Evolutionary conservation across 2,113 vertebrate genomes (phyloP).

Genomic region (Elephantulus edwardii): DNA sequence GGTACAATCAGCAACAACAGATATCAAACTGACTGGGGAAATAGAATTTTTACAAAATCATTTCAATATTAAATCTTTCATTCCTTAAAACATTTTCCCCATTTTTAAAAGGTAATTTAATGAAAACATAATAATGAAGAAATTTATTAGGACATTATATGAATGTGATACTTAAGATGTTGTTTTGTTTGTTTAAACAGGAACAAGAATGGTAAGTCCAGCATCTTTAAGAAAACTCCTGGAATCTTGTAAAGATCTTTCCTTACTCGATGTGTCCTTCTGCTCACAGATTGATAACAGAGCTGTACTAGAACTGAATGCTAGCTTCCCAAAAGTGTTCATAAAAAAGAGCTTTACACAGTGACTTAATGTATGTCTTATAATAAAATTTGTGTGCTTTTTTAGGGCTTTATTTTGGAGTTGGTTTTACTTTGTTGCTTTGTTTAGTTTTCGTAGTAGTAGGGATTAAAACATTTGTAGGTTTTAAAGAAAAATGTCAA

Average conservation of each 20-base stretch:
- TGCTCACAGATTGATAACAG: constrained; percentile 97
- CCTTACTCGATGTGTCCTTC: constrained; percentile 97
- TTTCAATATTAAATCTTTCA: constrained; percentile 18
- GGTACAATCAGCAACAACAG: no score
- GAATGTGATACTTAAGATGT: neutral
- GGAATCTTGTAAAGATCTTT: constrained; percentile 92
- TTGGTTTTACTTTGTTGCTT: constrained; percentile 61
- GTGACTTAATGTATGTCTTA: constrained; percentile 82
- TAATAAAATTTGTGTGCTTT: constrained; percentile 70
- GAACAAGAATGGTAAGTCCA: constrained; percentile 92
- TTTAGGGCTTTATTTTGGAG: constrained; percentile 69
- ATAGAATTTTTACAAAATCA: neutral
- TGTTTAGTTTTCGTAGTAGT: constrained; percentile 52
- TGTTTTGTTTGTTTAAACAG: constrained; percentile 77
- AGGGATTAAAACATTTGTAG: constrained; percentile 29
- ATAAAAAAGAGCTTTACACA: constrained; percentile 99
- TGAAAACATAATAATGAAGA: constrained; percentile 22
- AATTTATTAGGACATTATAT: neutral
- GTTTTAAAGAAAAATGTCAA: constrained; percentile 64
- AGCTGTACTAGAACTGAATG: constrained; percentile 92
- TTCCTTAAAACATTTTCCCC: constrained; percentile 27
- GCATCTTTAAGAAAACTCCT: constrained; percentile 94
- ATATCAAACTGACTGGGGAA: neutral
- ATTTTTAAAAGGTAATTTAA: constrained; percentile 32
- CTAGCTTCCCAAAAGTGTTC: constrained; percentile 92